These are phyloP conservation scores for Vidua macroura DNA, from an alignment of 2,113 vertebrate species.

Conservation along the genomic window DNA sequence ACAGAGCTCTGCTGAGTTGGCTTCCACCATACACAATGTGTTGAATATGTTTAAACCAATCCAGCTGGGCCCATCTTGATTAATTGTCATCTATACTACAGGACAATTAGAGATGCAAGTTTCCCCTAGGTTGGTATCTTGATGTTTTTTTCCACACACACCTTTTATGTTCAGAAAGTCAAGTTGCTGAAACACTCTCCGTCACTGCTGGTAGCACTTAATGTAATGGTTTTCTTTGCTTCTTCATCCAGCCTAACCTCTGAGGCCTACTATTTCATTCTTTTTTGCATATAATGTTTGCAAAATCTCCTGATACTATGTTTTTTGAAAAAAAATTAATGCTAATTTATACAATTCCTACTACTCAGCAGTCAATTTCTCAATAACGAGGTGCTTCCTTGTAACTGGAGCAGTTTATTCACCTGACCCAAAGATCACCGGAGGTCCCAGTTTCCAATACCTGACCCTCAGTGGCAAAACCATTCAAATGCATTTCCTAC, in stretches of 20 bases:
- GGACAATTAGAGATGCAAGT: not conserved
- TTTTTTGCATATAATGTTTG: not conserved
- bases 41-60: not conserved
- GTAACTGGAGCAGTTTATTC: not conserved
- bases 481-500: not conserved
- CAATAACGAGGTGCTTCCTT: not conserved
- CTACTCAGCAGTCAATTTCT: not conserved
- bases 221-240: not conserved
- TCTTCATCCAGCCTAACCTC: not conserved
- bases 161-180: not conserved
- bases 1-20: slow-evolving; percentile 37
- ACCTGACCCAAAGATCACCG: not conserved
- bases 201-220: not conserved
- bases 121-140: not conserved
- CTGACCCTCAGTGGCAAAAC: rapidly evolving
- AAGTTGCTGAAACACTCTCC: not conserved
- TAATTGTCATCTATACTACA: not conserved
- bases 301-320: not conserved
- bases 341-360: slow-evolving; percentile 24
- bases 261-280: not conserved
- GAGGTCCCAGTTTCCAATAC: not conserved
- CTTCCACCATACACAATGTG: not conserved
- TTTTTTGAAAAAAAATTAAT: not conserved
- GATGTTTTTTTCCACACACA: not conserved
- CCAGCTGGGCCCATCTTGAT: not conserved